Evolutionary conservation across 2,113 vertebrate species (phyloP), one percentile per base, ranked within the genome.

Genomic region (Ceyx margarethae): DNA sequence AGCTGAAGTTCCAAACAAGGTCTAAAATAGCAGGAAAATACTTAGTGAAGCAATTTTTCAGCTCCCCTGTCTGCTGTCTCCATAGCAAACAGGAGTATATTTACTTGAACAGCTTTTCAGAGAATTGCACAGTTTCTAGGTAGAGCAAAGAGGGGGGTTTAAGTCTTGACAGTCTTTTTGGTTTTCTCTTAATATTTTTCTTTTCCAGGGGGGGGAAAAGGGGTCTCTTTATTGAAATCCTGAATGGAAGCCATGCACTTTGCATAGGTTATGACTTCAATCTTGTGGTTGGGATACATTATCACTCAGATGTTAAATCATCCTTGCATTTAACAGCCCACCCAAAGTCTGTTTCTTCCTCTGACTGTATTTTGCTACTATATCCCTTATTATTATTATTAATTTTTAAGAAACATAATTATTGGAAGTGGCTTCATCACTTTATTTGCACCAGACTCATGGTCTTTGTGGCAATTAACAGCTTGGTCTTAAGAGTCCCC

Each of bases 251-350:
- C 67, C 85, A 76, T 94, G 85, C 75, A 77, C 15, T 80, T 80
- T 62, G 75, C 79, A 80, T 58, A 85, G 72, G 13, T 77, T 80
- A 67, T 77, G 56, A 48, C 72, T 74, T 46, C 69, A 87, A 82
- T 54, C 58, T 57, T 65, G 60, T 54, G 33, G 1, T 89, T 87
- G 37, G 53, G 35, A 5, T 87, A 11, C 62, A 3, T 79, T 74
- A 37, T 78, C 67, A 85, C 71, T 95, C 75, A 69, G 86, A 88
- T 95, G 62, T 25, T 87, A 71, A 93, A 89, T 78, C 87, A 96
- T 96, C 85, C 85, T 92, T 84, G 85, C 91, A 83, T 93, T 93
- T 95, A 95, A 94, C 29, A 90, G 83, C 62, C 75, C 90, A 87
- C 81, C 78, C 56, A 76, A 54, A 94, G 53, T 74, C 87, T 93